phyloP scores from a whole-genome alignment of 2,888 invertebrate genomes.

The Papilio gigon region DNA sequence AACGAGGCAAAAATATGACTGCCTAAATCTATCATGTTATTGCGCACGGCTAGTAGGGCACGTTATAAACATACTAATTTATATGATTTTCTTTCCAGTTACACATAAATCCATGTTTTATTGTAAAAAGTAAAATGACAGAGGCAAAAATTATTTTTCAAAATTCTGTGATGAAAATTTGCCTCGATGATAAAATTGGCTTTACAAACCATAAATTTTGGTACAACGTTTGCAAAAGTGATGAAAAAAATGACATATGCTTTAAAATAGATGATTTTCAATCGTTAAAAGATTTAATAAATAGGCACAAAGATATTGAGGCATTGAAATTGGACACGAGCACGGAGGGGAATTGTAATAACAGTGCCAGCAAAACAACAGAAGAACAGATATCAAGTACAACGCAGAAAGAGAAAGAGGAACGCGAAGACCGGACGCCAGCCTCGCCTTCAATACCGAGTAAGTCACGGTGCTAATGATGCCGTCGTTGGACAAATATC shows the following conservation, averaged over 20 bases:
- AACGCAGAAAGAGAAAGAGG: constrained; percentile 31
- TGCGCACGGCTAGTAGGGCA: neutral
- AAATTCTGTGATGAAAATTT: constrained; percentile 58
- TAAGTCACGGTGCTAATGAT: constrained; percentile 49
- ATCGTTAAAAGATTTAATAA: constrained; percentile 16
- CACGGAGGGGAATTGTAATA: constrained; percentile 12
- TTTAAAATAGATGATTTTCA: neutral
- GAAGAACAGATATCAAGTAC: constrained; percentile 27
- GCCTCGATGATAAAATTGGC: constrained; percentile 79
- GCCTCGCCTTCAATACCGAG: constrained; percentile 57
- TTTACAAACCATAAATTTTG: constrained; percentile 76
- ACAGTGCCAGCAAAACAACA: neutral
- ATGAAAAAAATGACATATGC: neutral
- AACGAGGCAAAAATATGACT: neutral
- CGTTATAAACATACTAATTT: neutral
- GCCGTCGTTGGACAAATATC: neutral
- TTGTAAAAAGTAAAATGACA: constrained; percentile 55
- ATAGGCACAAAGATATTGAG: neutral
- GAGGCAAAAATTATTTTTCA: constrained; percentile 63
- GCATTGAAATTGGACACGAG: constrained; percentile 7
- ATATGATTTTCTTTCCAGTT: constrained; percentile 62
- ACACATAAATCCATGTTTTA: constrained; percentile 82
- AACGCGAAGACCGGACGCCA: constrained; percentile 32
- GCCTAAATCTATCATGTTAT: neutral
- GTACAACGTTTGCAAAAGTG: constrained; percentile 63